Evolutionary conservation across 2,797 vertebrate species (phyloP).

Genomic region (Aythya fuligula): DNA sequence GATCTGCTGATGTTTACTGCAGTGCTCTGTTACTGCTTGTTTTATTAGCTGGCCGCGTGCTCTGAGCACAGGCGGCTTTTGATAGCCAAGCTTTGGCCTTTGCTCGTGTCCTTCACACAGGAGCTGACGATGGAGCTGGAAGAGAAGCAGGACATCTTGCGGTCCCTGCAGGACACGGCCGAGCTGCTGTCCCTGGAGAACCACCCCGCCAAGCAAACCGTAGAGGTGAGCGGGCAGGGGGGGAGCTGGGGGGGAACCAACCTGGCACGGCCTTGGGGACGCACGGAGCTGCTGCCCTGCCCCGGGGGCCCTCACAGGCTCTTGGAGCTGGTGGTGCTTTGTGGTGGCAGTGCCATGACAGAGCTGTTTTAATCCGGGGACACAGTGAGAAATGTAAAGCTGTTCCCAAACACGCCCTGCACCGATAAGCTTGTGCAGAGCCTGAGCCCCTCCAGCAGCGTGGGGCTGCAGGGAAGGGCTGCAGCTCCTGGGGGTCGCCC

Average conservation of each 20-base stretch:
- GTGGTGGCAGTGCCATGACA: not conserved
- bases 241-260: not conserved
- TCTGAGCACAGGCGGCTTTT: not conserved
- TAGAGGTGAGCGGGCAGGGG: slow-evolving; percentile 85
- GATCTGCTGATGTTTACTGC: fast-evolving
- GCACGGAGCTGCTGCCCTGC: not conserved
- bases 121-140: slow-evolving; percentile 90
- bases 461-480: not conserved
- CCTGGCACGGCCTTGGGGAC: fast-evolving
- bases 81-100: not conserved
- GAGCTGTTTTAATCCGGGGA: not conserved
- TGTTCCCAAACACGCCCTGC: not conserved
- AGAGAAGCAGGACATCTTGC: slow-evolving; percentile 92
- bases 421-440: fast-evolving
- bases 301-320: not conserved
- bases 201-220: slow-evolving; percentile 95
- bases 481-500: not conserved
- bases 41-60: fast-evolving
- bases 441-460: fast-evolving
- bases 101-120: slow-evolving; percentile 70
- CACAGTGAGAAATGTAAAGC: not conserved
- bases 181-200: slow-evolving; percentile 90
- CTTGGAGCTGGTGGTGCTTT: not conserved
- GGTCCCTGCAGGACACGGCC: slow-evolving; percentile 91
- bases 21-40: fast-evolving